These are phyloP conservation scores for Isichthys henryi DNA, from an alignment of 2,113 vertebrate genomes.

Conservation along the genomic window DNA sequence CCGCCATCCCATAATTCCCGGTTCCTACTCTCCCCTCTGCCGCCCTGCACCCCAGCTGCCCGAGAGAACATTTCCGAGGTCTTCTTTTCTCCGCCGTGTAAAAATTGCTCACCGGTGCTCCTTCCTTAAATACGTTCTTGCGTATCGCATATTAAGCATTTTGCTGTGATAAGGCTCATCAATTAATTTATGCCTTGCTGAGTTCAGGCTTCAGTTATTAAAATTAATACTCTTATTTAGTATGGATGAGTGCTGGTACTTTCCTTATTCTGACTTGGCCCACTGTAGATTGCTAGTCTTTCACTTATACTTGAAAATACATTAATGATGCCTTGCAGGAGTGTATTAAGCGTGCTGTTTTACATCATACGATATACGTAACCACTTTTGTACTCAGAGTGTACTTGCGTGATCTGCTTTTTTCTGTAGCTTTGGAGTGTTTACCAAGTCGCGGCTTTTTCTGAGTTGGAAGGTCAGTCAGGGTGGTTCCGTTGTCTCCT, in stretches of 20 bases:
- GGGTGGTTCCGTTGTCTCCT: neutral
- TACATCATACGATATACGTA: neutral
- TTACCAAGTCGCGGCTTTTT: neutral
- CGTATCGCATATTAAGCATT: neutral
- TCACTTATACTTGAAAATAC: neutral
- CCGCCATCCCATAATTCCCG: neutral
- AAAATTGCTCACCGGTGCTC: neutral
- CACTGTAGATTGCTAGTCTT: neutral
- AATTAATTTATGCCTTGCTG: neutral
- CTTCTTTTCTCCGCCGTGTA: neutral
- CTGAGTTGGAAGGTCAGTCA: neutral
- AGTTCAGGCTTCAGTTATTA: neutral
- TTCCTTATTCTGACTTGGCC: neutral
- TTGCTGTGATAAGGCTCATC: neutral
- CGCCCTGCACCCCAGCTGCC: neutral
- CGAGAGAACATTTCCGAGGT: neutral
- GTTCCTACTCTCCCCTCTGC: neutral
- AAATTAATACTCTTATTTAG: slow-evolving; percentile 3
- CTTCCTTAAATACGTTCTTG: neutral
- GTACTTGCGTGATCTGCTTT: neutral
- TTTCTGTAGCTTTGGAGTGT: neutral
- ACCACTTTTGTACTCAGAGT: neutral
- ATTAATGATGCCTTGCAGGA: neutral
- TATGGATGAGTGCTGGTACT: neutral
- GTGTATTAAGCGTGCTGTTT: neutral